These are phyloP conservation scores for Anguilla obscura DNA, from an alignment of 2,797 vertebrate species.

Conservation along the genomic window DNA sequence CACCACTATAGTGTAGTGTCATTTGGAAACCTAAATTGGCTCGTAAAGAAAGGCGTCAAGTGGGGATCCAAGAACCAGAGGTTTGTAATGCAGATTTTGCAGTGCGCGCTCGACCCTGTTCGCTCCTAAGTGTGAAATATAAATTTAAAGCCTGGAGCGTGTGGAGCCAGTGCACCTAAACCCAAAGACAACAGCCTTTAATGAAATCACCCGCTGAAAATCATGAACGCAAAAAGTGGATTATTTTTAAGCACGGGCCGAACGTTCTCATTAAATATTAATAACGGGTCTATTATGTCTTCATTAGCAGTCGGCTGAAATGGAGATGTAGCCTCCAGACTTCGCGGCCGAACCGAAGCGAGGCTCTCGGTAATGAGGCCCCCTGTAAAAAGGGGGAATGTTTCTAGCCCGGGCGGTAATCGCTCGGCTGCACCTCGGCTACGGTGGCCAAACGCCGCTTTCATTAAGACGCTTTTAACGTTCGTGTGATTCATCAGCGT, in stretches of 20 bases:
- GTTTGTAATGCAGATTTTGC: neutral
- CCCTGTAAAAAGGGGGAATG: neutral
- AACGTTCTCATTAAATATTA: slow-evolving; percentile 31
- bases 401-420: neutral
- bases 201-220: slow-evolving; percentile 12
- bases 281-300: neutral
- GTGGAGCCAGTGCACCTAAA: neutral
- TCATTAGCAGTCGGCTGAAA: slow-evolving; percentile 16
- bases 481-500: neutral
- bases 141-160: neutral
- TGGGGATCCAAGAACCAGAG: neutral
- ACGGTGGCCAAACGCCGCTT: neutral
- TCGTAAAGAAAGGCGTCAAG: neutral
- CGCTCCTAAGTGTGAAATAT: neutral
- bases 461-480: neutral
- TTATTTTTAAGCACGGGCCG: slow-evolving; percentile 4
- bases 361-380: neutral
- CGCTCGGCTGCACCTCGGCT: neutral
- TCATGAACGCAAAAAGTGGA: neutral
- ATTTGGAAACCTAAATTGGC: neutral
- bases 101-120: neutral
- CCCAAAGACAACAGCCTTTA: slow-evolving; percentile 8
- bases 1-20: neutral
- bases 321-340: slow-evolving; percentile 8
- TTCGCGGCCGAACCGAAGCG: neutral